Evolutionary conservation across 2,888 invertebrate genomes (phyloP).

Genomic region (Nipponacmea schrenckii): DNA sequence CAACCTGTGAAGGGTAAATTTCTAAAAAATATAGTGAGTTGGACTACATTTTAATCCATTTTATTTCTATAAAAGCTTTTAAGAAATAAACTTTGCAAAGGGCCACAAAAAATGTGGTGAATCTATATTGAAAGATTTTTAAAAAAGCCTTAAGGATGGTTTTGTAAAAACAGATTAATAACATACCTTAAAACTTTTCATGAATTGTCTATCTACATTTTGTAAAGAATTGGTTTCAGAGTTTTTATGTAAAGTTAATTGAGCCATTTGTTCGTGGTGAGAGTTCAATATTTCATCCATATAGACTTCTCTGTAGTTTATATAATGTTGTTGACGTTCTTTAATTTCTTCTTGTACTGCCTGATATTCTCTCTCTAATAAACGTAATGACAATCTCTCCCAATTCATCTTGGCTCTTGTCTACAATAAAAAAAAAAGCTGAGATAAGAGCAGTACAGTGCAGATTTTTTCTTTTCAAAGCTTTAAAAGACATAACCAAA

Average conservation of each 20-base stretch:
- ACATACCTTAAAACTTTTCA: slow-evolving; percentile 39
- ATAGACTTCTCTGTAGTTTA: slow-evolving; percentile 51
- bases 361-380: slow-evolving; percentile 53
- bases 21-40: too few species aligned
- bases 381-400: slow-evolving; percentile 51
- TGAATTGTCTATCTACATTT: slow-evolving; percentile 20
- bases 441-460: background rate
- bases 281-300: slow-evolving; percentile 54
- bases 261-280: slow-evolving; percentile 51
- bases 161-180: too few species aligned
- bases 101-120: too few species aligned
- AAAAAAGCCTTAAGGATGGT: too few species aligned
- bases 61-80: too few species aligned
- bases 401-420: slow-evolving; percentile 52
- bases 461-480: background rate
- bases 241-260: slow-evolving; percentile 34
- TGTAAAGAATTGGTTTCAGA: slow-evolving; percentile 24
- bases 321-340: slow-evolving; percentile 47
- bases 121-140: too few species aligned
- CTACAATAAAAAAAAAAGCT: slow-evolving; percentile 41
- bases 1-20: too few species aligned
- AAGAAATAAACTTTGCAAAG: too few species aligned
- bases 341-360: slow-evolving; percentile 47
- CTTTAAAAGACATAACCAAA: background rate
- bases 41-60: too few species aligned